Evolutionary conservation across 2,797 vertebrate species (phyloP).

Genomic region (Lerista edwardsae): DNA sequence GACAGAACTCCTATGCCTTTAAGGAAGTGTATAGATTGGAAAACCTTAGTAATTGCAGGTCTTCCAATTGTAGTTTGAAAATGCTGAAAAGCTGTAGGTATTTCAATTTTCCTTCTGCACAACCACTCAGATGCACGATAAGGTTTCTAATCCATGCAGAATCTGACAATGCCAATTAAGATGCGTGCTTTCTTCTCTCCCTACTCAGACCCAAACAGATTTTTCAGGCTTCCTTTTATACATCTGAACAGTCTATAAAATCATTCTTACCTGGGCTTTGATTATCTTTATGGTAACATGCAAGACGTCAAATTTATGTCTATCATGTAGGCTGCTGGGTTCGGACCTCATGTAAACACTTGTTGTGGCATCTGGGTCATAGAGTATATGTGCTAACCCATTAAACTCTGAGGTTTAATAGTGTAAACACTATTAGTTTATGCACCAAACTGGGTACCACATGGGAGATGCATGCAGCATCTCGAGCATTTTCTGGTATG

Average conservation of each 20-base stretch:
- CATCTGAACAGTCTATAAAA: not conserved
- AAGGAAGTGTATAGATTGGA: not conserved
- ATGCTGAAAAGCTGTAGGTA: not conserved
- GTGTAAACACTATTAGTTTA: not conserved
- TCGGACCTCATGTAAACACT: not conserved
- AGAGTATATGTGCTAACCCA: not conserved
- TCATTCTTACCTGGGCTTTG: not conserved
- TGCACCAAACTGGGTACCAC: not conserved
- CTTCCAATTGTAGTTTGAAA: not conserved
- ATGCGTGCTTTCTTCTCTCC: not conserved
- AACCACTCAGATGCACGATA: not conserved
- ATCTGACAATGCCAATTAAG: not conserved
- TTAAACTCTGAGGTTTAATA: not conserved
- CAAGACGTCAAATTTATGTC: not conserved
- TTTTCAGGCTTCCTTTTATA: not conserved
- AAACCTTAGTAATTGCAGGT: not conserved
- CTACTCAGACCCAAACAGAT: not conserved
- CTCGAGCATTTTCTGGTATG: too few species aligned
- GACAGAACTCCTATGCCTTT: not conserved
- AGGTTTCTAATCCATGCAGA: not conserved
- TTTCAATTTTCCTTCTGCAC: not conserved
- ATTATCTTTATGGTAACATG: not conserved
- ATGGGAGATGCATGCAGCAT: not conserved
- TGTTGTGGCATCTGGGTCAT: not conserved
- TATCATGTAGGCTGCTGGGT: not conserved